These are phyloP conservation scores for Acyrthosiphon pisum DNA, from an alignment of 1,140 invertebrate genomes.

Conservation along the genomic window DNA sequence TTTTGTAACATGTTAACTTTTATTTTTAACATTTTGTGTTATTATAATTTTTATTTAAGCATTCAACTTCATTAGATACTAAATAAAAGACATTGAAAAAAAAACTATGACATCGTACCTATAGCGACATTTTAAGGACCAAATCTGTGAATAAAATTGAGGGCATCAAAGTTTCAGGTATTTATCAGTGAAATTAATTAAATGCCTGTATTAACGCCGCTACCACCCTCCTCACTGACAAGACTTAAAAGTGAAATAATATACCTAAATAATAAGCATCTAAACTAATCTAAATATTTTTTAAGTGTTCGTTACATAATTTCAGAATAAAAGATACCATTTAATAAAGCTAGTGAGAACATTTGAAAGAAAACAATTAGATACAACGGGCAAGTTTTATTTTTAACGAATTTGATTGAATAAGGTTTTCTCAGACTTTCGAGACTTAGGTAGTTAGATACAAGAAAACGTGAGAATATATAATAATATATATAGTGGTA, in stretches of 20 bases:
- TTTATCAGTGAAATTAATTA: not conserved
- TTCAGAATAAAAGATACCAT: not conserved
- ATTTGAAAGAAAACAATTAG: not conserved
- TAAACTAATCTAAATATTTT: not conserved
- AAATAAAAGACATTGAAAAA: not conserved
- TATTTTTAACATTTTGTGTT: not conserved
- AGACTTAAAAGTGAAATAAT: not conserved
- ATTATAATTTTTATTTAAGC: not conserved
- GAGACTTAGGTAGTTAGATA: not conserved
- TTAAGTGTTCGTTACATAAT: not conserved
- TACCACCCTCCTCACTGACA: not conserved
- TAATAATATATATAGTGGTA: not conserved
- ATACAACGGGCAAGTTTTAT: not conserved
- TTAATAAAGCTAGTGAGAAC: not conserved
- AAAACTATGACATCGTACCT: not conserved
- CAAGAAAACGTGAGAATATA: not conserved
- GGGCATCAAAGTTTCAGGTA: not conserved
- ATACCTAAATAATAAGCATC: not conserved
- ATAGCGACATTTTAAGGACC: not conserved
- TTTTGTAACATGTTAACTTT: not conserved
- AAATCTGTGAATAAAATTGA: not conserved
- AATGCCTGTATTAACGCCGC: not conserved
- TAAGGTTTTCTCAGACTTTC: not conserved
- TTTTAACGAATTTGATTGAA: not conserved
- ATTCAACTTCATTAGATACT: not conserved